A percentile compares a stretch with the other conserved stretches of the same genome.
These are phyloP conservation scores for Macaria liturata DNA, from an alignment of 2,888 invertebrate species.

Conservation along the genomic window DNA sequence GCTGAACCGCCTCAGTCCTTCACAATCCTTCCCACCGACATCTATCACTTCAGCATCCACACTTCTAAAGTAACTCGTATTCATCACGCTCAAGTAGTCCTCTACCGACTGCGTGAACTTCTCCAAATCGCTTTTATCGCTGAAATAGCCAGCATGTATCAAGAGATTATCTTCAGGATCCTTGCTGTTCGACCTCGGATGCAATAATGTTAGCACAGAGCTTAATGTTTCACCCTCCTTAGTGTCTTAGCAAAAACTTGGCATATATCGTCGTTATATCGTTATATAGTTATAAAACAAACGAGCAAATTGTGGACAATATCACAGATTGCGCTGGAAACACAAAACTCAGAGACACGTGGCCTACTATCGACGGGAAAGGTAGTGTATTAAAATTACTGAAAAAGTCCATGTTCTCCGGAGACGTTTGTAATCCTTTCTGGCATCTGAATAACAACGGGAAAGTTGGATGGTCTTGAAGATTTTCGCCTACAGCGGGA, in stretches of 20 bases:
- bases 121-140: conserved; percentile 43
- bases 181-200: conserved; percentile 47
- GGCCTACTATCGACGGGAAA: conserved; percentile 43
- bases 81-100: conserved; percentile 40
- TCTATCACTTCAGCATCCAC: conserved; percentile 40
- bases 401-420: too few species aligned
- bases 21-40: conserved; percentile 38
- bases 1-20: conserved; percentile 34
- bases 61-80: conserved; percentile 43
- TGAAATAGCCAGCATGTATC: conserved; percentile 41
- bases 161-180: conserved; percentile 43
- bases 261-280: too few species aligned
- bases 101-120: conserved; percentile 36
- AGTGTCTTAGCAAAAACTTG: too few species aligned
- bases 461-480: conserved; percentile 42
- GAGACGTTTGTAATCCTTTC: too few species aligned
- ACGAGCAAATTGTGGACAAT: too few species aligned
- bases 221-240: too few species aligned
- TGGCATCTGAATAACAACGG: conserved; percentile 33
- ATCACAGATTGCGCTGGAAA: conserved; percentile 21
- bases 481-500: conserved; percentile 41
- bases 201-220: conserved; percentile 33
- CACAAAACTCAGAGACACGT: conserved; percentile 40
- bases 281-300: too few species aligned
- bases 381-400: conserved; percentile 32